Evolutionary conservation across 2,113 vertebrate species (phyloP), one percentile per base, ranked within the genome.

Genomic region (Pipa parva): DNA sequence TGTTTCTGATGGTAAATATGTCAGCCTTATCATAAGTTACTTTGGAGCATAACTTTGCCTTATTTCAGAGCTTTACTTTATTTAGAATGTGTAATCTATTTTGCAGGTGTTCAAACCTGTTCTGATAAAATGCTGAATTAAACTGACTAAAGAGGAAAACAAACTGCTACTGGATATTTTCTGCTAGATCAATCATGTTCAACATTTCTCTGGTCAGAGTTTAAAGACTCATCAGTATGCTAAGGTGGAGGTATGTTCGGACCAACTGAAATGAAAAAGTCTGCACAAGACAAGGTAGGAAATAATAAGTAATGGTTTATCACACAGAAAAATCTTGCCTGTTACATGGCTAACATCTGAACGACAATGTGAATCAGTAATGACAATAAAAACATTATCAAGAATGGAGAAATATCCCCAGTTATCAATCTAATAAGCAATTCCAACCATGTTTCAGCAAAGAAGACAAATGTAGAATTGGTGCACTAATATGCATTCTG

Each of bases 41-140:
- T 3, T 5, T 42, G 39, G 29, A 31, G 10, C 29, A 31, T 10
- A 31, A 42, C n/a, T 42, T 31, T 5, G 29, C 29, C 29, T 29
- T 27, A 52, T 46, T 65, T 24, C 5, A 22, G 10, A 28, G 39
- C 10, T 56, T 36, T 22, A 36, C 31, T 37, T 21, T n/a, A n/a
- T 11, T 29, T 28, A 36, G 46, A 63, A 63, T 51, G 31, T 63
- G 7, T 50, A 51, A 29, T 51, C 24, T 29, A 51, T 36, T 63
- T 31, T 4, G 4, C 29, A 36, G 60, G 28, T 36, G 60, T 33
- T 63, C 18, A 51, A 63, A 63, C 29, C 28, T 8, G 11, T 29
- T 24, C 26, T 28, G 28, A 56, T 24, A 65, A 46, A 56, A 56
- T 22, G 51, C 36, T 46, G 9, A 42, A 65, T 20, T 46, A 56